Evolutionary conservation across 2,888 invertebrate genomes (phyloP).

Genomic region (Cordylochernes scorpioides): DNA sequence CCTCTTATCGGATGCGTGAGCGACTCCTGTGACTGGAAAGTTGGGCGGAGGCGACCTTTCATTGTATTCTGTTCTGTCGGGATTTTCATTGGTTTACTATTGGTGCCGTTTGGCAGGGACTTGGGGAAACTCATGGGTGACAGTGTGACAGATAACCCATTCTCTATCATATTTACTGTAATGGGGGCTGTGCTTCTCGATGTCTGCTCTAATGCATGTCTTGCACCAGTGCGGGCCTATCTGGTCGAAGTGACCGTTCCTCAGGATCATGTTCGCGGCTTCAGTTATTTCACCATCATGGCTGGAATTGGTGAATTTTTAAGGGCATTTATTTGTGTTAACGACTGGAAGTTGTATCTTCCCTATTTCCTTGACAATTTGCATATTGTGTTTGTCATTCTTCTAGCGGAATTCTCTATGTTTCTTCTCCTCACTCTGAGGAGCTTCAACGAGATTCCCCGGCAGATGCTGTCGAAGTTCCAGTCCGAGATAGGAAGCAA

Average conservation of each 20-base stretch:
- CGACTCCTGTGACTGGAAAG: constrained; percentile 50
- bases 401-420: too few relatives aligned
- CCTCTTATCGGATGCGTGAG: constrained; percentile 72
- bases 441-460: constrained; percentile 71
- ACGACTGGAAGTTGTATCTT: too few relatives aligned
- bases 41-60: constrained; percentile 69
- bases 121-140: constrained; percentile 55
- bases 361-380: too few relatives aligned
- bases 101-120: constrained; percentile 71
- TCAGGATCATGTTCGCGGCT: constrained; percentile 70
- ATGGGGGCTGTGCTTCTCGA: constrained; percentile 73
- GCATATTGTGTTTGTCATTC: too few relatives aligned
- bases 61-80: constrained; percentile 65
- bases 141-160: constrained; percentile 19
- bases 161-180: constrained; percentile 54
- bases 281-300: constrained; percentile 87
- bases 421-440: constrained; percentile 55
- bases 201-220: constrained; percentile 86
- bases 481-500: too few relatives aligned
- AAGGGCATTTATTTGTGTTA: too few relatives aligned
- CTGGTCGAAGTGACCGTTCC: constrained; percentile 68
- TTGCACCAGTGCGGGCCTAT: constrained; percentile 77
- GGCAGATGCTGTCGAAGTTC: constrained; percentile 37
- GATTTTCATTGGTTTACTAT: constrained; percentile 53
- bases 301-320: constrained; percentile 82